phyloP scores from a whole-genome alignment of 2,888 invertebrate genomes.

The Drosophila falleni region DNA sequence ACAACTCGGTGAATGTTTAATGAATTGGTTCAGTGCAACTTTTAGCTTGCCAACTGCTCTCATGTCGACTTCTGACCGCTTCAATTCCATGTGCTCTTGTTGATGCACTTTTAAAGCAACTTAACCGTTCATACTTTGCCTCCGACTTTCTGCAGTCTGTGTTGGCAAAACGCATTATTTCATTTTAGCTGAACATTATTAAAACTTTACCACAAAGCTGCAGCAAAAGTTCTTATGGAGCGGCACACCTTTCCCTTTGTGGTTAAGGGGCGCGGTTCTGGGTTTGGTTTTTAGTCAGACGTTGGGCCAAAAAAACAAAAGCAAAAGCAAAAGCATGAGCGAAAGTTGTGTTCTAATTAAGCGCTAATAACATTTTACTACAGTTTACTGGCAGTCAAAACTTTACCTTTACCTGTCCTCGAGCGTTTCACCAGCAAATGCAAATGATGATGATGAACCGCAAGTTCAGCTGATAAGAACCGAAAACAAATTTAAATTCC shows the following conservation, averaged over 20 bases:
- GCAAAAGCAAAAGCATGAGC: constrained; percentile 5
- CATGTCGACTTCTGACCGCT: constrained; percentile 41
- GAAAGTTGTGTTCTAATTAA: constrained; percentile 76
- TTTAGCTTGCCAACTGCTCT: constrained; percentile 46
- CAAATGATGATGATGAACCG: constrained; percentile 46
- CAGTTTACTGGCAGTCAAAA: constrained; percentile 50
- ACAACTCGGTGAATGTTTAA: constrained; percentile 70
- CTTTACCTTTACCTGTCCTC: constrained; percentile 38
- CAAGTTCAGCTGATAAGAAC: constrained; percentile 24
- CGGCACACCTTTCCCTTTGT: constrained; percentile 58
- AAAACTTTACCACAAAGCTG: constrained; percentile 73
- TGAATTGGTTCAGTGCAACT: constrained; percentile 71
- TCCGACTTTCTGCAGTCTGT: constrained; percentile 35
- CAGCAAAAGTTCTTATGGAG: constrained; percentile 60
- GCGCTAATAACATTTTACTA: constrained; percentile 75
- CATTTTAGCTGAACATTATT: constrained; percentile 76
- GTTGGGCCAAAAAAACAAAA: not conserved
- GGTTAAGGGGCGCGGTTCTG: constrained; percentile 37
- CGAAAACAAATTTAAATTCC: constrained; percentile 41
- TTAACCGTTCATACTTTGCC: not conserved
- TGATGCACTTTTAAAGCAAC: constrained; percentile 42
- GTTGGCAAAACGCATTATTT: constrained; percentile 72
- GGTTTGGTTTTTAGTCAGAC: constrained; percentile 10
- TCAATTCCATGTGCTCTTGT: constrained; percentile 37
- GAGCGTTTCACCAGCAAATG: constrained; percentile 28